These are phyloP conservation scores for Silurus lanzhouensis DNA, from an alignment of 2,797 vertebrate species.

Conservation along the genomic window DNA sequence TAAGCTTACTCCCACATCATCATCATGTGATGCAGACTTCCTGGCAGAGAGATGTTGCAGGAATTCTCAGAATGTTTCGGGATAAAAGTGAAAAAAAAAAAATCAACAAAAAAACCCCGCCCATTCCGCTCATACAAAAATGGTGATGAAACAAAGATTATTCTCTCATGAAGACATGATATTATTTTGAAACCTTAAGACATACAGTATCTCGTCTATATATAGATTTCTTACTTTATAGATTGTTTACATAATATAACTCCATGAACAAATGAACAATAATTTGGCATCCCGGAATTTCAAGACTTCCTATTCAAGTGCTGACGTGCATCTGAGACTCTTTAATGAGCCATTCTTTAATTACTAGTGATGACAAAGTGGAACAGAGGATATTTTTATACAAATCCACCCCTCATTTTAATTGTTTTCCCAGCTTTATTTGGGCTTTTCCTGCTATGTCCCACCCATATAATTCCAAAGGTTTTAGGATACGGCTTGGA, in stretches of 20 bases:
- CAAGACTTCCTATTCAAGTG: neutral
- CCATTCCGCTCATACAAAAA: neutral
- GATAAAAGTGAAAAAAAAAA: neutral
- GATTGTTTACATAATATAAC: neutral
- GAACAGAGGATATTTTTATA: neutral
- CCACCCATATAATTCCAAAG: conserved; percentile 15
- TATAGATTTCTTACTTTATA: neutral
- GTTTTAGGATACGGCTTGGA: neutral
- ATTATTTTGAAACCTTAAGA: neutral
- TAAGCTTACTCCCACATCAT: neutral
- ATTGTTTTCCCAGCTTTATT: neutral
- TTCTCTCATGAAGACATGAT: neutral
- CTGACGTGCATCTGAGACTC: neutral
- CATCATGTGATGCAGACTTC: conserved; percentile 3
- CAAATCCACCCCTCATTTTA: neutral
- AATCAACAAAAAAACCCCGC: neutral
- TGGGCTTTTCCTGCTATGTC: neutral
- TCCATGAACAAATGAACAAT: neutral
- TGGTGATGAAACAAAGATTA: neutral
- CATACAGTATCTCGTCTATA: neutral
- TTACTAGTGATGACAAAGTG: neutral
- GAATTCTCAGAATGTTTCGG: conserved; percentile 2
- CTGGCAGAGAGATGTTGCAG: conserved; percentile 1
- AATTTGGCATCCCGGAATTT: neutral
- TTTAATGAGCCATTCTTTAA: neutral